Evolutionary conservation across 92 coral and sea anemone genomes (phyloP), one percentile per base, ranked within the genome.

Genomic region (Muricea muricata): DNA sequence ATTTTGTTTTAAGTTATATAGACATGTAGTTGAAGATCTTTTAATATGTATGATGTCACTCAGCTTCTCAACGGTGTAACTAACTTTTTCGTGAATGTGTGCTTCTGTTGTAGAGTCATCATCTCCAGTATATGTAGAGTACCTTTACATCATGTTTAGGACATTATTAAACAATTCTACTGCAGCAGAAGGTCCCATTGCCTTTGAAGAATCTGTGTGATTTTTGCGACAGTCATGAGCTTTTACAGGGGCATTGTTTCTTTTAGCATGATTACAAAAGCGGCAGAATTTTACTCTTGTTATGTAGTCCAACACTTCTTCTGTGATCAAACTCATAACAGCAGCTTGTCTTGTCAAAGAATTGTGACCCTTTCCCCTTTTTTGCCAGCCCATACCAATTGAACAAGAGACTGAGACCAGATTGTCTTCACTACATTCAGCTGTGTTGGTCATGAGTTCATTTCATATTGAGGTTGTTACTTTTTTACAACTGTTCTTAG

Each of bases 401-500:
- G 70, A 63, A 63, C 70, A 63, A 56, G 86, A 35, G 40, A 79
- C 52, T 34, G 34, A 54, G 23, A 80, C 46, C 31, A 69, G 24
- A 71, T 83, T 86, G 42, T 78, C 60, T 47, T 87, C 89, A 66
- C 67, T 83, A 20, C 12, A 40, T 40, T 89, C 81, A 61, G 48
- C 84, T 1, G 72, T 84, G 72, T 72, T 28, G 10, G 73, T 60
- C 24, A 90, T 87, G 23, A 45, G 21, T 26, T 61, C 67, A 80
- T 57, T 85, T 34, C 89, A 84, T 21, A 11, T 15, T n/a, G 15
- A 70, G 39, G 73, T 47, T 86, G 85, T 30, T 7, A 28, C 23
- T 4, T 33, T n/a, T 30, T 75, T 32, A 35, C 95, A 92, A 41
- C 91, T 87, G 29, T 35, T 57, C 39, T 45, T 81, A 41, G 91